These are phyloP conservation scores for Stichodactyla helianthus DNA, from an alignment of 64 coral and sea anemone genomes.

Conservation along the genomic window DNA sequence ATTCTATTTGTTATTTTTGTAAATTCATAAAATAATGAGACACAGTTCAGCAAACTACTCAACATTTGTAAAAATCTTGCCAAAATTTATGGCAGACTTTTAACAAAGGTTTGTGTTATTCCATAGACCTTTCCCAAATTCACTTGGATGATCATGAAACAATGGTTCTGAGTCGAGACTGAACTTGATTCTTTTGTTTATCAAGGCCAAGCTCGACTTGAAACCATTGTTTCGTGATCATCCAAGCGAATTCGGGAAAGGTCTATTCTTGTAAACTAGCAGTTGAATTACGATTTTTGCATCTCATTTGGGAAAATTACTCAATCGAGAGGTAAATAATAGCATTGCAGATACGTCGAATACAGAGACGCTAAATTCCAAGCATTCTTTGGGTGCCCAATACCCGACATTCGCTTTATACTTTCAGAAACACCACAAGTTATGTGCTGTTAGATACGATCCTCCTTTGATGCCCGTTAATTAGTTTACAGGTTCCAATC, in stretches of 20 bases:
- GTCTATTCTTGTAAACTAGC: no score
- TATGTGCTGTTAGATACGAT: neutral
- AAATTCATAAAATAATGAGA: no score
- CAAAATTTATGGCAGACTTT: neutral
- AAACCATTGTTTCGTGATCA: neutral
- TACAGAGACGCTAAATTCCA: constrained; percentile 11
- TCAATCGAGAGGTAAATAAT: neutral
- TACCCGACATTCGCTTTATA: neutral
- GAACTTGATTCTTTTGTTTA: neutral
- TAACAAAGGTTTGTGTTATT: neutral
- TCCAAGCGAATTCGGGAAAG: no score
- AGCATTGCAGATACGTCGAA: neutral
- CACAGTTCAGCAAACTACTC: no score
- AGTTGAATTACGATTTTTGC: no score
- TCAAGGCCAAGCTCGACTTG: neutral
- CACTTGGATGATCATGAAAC: no score
- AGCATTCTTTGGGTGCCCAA: constrained; percentile 15
- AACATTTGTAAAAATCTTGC: no score
- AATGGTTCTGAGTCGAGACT: no score
- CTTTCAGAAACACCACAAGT: constrained; percentile 1
- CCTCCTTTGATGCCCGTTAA: neutral
- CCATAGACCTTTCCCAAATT: neutral
- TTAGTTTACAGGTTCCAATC: neutral
- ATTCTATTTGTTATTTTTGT: no score
- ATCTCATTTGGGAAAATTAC: neutral